Base-by-base conservation (phyloP, 2,888 invertebrate genomes). In the Drosophila anomalata region DNA sequence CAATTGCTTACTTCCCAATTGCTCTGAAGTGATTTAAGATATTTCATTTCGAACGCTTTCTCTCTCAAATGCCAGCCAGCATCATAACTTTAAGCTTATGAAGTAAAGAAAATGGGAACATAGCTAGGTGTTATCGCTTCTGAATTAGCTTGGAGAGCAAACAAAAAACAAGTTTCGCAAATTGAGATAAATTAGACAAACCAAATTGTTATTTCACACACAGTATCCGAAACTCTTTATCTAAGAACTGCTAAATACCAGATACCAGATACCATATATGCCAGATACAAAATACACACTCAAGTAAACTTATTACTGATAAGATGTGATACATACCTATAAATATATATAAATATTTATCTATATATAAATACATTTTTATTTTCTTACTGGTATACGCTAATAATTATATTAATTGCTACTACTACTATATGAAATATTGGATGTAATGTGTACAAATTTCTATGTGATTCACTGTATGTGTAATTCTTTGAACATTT, bases 391-490 rank as follows among this genome's bases (percentile, higher is more conserved):
- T 82, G 79, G 81, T 84, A 81, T 73, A 74, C 79, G 77, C 85
- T 81, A 79, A 66, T 82, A 73, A 76, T 73, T 78, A 83, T 86
- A 76, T 80, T 62, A 61, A 84, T 85, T 79, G 79, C 82, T 83
- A 76, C 63, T 73, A 75, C 62, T 76, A 82, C 67, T 83, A 84
- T 86, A 87, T 80, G 75, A 73, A 81, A 83, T 90, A 90, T 90
- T 90, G 90, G 90, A 89, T 90, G 90, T 90, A 78, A 81, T 90
- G 89, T 89, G 89, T 90, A 82, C 70, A 89, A 88, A 89, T 86
- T 89, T 90, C 85, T 87, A 89, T 90, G 90, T 90, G 89, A 90
- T 89, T 90, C 90, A 90, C 90, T 90, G 90, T 90, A 89, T 90
- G 88, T 90, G 89, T 86, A 85, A 78, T 79, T 57, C 74, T 75